phyloP scores from a whole-genome alignment of 2,888 invertebrate genomes.

The Hololepta plana region DNA sequence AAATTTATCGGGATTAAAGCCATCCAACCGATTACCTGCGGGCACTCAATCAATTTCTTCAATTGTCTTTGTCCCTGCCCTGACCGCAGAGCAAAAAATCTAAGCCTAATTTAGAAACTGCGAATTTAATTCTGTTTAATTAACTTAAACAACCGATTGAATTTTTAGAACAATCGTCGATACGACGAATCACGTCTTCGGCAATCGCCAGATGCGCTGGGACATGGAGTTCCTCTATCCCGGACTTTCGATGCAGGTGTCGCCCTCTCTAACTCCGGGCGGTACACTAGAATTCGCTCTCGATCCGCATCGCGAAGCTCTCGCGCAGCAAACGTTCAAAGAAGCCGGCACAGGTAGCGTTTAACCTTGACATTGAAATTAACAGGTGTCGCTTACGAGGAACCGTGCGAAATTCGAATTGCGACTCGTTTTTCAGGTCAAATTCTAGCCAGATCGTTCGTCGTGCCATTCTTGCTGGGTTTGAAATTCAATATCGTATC shows the following conservation, averaged over 20 bases:
- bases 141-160: too few species aligned
- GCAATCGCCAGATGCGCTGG: slow-evolving; percentile 56
- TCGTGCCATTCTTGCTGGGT: slow-evolving; percentile 62
- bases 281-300: slow-evolving; percentile 59
- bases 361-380: neutral
- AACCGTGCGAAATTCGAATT: neutral
- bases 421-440: slow-evolving; percentile 38
- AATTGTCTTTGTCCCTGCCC: too few species aligned
- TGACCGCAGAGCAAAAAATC: too few species aligned
- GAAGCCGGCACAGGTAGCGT: slow-evolving; percentile 42
- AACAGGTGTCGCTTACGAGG: neutral
- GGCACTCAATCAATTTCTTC: slow-evolving; percentile 1
- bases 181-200: slow-evolving; percentile 47
- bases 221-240: slow-evolving; percentile 56
- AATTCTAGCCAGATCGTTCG: slow-evolving; percentile 46
- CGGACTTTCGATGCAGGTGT: slow-evolving; percentile 54
- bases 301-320: slow-evolving; percentile 35
- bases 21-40: too few species aligned
- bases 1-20: too few species aligned
- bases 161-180: slow-evolving; percentile 41
- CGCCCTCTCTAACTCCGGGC: slow-evolving; percentile 48
- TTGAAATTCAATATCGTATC: slow-evolving; percentile 65
- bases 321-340: slow-evolving; percentile 32
- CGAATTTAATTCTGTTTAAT: too few species aligned
- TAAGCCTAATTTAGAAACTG: too few species aligned